Base-by-base conservation (phyloP, 35 echinoderm and acorn worm species). In the Holothuria glaberrima region DNA sequence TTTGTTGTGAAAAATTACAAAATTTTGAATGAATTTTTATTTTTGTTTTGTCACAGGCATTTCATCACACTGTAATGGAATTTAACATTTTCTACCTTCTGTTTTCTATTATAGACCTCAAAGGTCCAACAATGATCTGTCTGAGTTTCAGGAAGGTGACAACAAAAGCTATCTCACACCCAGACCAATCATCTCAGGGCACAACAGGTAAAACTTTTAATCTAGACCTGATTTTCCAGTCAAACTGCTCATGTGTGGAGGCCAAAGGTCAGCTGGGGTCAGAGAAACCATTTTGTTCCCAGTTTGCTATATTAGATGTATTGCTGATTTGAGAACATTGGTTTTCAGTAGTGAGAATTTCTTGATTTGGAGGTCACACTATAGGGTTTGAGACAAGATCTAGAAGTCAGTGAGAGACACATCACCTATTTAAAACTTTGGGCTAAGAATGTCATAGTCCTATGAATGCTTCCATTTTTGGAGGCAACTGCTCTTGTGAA, bases 111-210 rank as follows among this genome's bases (percentile, higher is more conserved):
- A 19, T 45, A 94, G 93, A 88, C 84, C 89, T 6, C 38, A 86
- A 22, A 91, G 93, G 84, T 83, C 83, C 26, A 52, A 17, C 35
- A 45, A 46, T 18, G 83, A 83, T 19, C 41, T 97, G 46, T 50
- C 84, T 25, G 95, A 98, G 88, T 98, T 98, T 80, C 87, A 94
- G 83, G 95, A 98, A 65, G 92, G 92, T 64, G 95, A 98, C n/a
- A 82, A 98, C 7, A 90, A 90, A 87, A 93, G 94, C 41, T 92
- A 92, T 82, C 77, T 94, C 70, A 86, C 60, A 20, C 72, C 69
- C 35, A 80, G 95, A 94, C 95, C 95, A 22, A 90, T 92, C 82
- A 89, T 98, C 86, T 98, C 93, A 88, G 95, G 95, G 30, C 95
- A 98, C 58, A 98, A 98, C 75, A 94, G 95, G 95, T 98, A 71